phyloP scores from a whole-genome alignment of 2,797 vertebrate species.

The Perodicticus potto region DNA sequence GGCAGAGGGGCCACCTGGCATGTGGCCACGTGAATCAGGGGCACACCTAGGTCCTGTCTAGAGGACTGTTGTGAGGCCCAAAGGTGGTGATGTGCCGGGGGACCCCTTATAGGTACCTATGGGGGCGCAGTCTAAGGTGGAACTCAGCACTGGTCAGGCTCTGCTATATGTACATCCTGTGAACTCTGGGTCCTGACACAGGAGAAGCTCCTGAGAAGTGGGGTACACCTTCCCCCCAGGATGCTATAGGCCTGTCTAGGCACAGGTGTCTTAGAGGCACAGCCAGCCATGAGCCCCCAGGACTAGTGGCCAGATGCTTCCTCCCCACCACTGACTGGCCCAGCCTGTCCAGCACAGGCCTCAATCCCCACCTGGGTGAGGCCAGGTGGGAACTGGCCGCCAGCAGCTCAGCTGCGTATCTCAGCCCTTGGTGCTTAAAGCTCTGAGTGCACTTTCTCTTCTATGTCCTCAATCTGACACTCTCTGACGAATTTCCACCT shows the following conservation, averaged over 20 bases:
- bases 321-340: fast-evolving
- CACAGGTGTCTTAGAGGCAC: not conserved
- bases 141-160: fast-evolving
- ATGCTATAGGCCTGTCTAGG: too few relatives aligned
- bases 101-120: not conserved
- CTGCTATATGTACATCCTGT: not conserved
- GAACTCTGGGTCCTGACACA: fast-evolving
- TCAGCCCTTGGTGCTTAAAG: not conserved
- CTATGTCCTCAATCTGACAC: fast-evolving
- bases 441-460: not conserved
- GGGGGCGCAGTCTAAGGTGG: not conserved
- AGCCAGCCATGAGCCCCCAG: too few relatives aligned
- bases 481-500: not conserved
- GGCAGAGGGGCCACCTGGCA: too few relatives aligned
- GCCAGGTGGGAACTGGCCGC: fast-evolving
- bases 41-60: not conserved
- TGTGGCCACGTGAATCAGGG: not conserved
- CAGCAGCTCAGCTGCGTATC: fast-evolving
- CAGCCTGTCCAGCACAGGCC: too few relatives aligned
- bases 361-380: fast-evolving
- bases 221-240: fast-evolving
- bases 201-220: not conserved
- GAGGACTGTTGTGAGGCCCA: fast-evolving
- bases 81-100: fast-evolving
- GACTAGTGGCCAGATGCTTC: fast-evolving